Evolutionary conservation across 1,140 invertebrate species (phyloP).

Genomic region (Halyomorpha halys): DNA sequence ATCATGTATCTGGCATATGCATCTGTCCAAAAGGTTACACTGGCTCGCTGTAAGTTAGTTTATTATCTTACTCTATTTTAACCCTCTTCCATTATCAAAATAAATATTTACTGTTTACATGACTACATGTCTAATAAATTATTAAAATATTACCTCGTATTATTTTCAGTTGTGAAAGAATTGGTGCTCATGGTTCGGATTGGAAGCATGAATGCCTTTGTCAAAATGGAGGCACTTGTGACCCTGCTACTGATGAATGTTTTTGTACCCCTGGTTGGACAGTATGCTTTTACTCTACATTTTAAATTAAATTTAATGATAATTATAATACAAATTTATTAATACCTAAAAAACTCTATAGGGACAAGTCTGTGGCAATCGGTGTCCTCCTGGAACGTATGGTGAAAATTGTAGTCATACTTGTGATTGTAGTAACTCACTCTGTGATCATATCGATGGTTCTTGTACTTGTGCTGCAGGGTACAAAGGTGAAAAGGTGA

Average conservation of each 20-base stretch:
- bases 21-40: slow-evolving; percentile 62
- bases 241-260: slow-evolving; percentile 66
- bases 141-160: not conserved
- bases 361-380: slow-evolving; percentile 62
- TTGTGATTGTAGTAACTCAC: slow-evolving; percentile 79
- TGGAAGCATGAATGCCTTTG: slow-evolving; percentile 81
- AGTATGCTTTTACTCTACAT: slow-evolving; percentile 37
- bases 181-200: slow-evolving; percentile 65
- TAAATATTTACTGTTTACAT: not conserved
- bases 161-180: slow-evolving; percentile 57
- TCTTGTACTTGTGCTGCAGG: slow-evolving; percentile 63
- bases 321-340: not conserved
- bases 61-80: too few relatives aligned
- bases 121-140: too few relatives aligned
- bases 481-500: slow-evolving; percentile 61
- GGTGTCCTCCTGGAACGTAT: slow-evolving; percentile 60
- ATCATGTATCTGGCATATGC: slow-evolving; percentile 77
- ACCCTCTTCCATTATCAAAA: too few relatives aligned
- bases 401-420: slow-evolving; percentile 58
- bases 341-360: slow-evolving; percentile 30
- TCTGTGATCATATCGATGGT: slow-evolving; percentile 68
- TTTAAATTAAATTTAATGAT: not conserved
- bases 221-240: slow-evolving; percentile 82
- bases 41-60: slow-evolving; percentile 60
- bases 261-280: slow-evolving; percentile 72